A percentile compares a stretch with the other conserved stretches of the same genome.
Evolutionary conservation across 2,113 vertebrate genomes (phyloP).

Genomic region (Phaetusa simplex): DNA sequence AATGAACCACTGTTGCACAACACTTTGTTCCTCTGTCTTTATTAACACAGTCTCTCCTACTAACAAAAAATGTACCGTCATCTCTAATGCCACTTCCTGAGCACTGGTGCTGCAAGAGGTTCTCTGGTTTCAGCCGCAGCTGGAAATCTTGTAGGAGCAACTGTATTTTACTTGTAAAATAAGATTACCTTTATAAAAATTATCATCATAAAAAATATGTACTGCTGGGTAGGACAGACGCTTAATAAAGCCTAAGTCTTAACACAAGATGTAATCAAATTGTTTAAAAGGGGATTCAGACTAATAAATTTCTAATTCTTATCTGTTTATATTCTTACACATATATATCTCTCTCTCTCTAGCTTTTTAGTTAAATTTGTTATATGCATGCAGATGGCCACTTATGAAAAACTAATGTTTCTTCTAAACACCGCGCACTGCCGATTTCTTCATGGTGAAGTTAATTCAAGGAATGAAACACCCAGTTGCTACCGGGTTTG

Average conservation of each 20-base stretch:
- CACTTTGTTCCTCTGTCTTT: neutral
- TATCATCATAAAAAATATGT: neutral
- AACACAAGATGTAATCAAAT: neutral
- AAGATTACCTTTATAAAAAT: neutral
- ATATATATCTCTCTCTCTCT: neutral
- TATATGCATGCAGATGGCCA: neutral
- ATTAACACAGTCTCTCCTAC: neutral
- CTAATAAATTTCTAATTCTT: neutral
- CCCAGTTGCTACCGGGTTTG: neutral
- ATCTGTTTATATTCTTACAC: neutral
- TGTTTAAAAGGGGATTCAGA: neutral
- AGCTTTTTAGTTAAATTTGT: neutral
- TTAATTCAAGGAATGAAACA: neutral
- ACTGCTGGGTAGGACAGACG: neutral
- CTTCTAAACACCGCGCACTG: neutral
- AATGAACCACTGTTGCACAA: neutral
- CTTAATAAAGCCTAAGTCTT: neutral
- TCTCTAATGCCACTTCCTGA: neutral
- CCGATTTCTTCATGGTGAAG: neutral
- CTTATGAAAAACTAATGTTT: neutral
- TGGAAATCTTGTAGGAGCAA: neutral
- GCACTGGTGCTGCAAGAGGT: neutral
- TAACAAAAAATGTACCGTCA: neutral
- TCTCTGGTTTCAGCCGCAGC: neutral
- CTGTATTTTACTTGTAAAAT: neutral